Evolutionary conservation across 1,140 invertebrate genomes (phyloP).

Genomic region (Papilio helenus): DNA sequence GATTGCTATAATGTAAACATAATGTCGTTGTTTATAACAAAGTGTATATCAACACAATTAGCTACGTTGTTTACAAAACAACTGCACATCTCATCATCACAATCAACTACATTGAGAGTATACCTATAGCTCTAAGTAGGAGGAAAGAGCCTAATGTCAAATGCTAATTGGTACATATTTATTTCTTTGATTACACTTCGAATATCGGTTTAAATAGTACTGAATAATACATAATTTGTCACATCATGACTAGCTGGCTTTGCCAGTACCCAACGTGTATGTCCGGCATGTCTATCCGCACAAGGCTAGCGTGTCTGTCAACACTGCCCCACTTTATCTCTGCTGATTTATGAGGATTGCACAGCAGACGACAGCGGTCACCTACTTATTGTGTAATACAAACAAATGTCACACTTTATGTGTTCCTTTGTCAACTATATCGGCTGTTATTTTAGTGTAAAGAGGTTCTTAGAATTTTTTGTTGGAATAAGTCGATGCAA

Average conservation of each 20-base stretch:
- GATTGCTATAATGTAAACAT: neutral
- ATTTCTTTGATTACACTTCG: neutral
- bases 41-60: conserved; percentile 8
- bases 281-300: neutral
- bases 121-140: too few species aligned
- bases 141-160: too few species aligned
- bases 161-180: too few species aligned
- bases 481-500: neutral
- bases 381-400: neutral
- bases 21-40: neutral
- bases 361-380: neutral
- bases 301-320: neutral
- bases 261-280: neutral
- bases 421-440: neutral
- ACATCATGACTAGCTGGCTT: neutral
- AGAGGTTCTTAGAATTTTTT: neutral
- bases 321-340: neutral
- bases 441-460: neutral
- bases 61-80: conserved; percentile 6
- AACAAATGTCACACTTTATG: neutral
- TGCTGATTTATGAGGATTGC: neutral
- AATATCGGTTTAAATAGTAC: neutral
- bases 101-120: neutral
- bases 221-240: neutral
- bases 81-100: neutral